Conservation (phyloP, 30 jellyfish, hydroid and myxozoan species). For the Nemopilema nomurai region DNA sequence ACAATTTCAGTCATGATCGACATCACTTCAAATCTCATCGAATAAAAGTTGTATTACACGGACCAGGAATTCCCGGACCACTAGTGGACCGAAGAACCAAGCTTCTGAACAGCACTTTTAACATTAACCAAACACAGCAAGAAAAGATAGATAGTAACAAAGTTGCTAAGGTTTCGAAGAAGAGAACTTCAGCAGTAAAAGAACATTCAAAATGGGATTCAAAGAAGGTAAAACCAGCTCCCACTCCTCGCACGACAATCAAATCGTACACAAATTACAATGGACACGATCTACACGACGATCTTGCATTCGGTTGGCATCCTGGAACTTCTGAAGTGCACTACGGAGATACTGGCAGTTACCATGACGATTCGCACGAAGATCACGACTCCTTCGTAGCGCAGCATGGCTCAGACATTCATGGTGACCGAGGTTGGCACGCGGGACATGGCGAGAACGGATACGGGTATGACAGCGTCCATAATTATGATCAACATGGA, state of each 20-base stretch:
- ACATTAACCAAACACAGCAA: neutral
- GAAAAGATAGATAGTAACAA: neutral
- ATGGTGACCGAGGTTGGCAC: constrained; percentile 71
- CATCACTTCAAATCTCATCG: constrained; percentile 65
- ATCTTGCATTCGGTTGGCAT: constrained; percentile 43
- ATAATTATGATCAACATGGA: constrained; percentile 33
- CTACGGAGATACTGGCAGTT: constrained; percentile 59
- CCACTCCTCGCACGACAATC: constrained; percentile 21
- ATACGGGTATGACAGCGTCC: constrained; percentile 24
- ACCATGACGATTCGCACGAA: constrained; percentile 56
- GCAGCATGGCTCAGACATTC: constrained; percentile 56
- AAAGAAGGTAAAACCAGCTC: neutral
- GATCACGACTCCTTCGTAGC: constrained; percentile 16
- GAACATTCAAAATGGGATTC: neutral
- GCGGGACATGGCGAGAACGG: constrained; percentile 65
- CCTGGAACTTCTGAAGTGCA: constrained; percentile 53
- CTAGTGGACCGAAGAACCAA: constrained; percentile 23
- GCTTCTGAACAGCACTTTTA: neutral
- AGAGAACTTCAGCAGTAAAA: neutral
- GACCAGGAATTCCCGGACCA: constrained; percentile 78
- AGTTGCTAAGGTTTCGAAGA: neutral
- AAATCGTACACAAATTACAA: constrained; percentile 17
- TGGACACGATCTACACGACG: constrained; percentile 52
- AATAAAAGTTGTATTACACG: constrained; percentile 64
- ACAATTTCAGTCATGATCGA: constrained; percentile 49